Percentiles rank a stretch among this genome's conserved stretches.
These are phyloP conservation scores for Ridgeia piscesae DNA, from an alignment of 1,140 invertebrate species.

Conservation along the genomic window DNA sequence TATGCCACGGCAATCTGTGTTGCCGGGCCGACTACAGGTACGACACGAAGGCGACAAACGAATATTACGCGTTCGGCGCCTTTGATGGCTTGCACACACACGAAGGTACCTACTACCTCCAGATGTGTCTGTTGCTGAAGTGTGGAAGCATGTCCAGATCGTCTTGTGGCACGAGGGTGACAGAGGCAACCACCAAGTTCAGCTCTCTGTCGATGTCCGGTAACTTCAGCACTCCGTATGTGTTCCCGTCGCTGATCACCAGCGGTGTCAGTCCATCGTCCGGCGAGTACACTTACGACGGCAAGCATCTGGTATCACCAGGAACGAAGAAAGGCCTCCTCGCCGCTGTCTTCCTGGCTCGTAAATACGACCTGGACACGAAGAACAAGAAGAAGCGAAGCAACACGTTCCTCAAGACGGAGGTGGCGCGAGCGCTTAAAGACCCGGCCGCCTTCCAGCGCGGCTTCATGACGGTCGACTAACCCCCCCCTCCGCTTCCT, in stretches of 20 bases:
- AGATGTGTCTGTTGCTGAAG: constrained; percentile 44
- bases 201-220: constrained; percentile 33
- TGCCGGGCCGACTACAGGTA: constrained; percentile 38
- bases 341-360: background rate
- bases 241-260: constrained; percentile 45
- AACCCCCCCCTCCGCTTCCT: background rate
- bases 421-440: background rate
- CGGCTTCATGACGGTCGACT: background rate
- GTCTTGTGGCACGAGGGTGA: constrained; percentile 36
- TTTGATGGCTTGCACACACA: constrained; percentile 48
- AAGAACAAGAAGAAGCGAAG: background rate
- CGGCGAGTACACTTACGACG: constrained; percentile 14
- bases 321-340: background rate
- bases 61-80: constrained; percentile 47
- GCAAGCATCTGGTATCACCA: background rate
- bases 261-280: constrained; percentile 17
- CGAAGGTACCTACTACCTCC: constrained; percentile 44
- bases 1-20: constrained; percentile 41
- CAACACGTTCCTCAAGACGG: background rate
- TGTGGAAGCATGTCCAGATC: constrained; percentile 33
- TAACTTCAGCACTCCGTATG: constrained; percentile 37
- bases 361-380: background rate
- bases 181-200: constrained; percentile 35
- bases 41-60: constrained; percentile 7
- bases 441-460: background rate